Percentiles rank a stretch among this genome's conserved stretches.
Conservation (phyloP, 2,888 invertebrate species). For the Mythimna loreyi region DNA sequence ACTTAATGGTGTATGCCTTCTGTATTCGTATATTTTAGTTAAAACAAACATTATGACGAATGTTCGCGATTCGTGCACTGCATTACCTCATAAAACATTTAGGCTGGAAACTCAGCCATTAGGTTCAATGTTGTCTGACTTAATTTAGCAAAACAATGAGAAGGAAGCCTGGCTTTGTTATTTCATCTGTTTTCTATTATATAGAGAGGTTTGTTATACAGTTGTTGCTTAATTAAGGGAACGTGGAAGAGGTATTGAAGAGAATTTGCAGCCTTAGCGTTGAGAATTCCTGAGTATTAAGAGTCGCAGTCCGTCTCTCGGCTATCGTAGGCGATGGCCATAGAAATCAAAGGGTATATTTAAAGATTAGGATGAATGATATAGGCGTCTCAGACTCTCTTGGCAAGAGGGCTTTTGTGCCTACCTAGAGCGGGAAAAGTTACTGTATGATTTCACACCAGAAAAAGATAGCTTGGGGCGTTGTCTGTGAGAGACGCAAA, state of each 20-base stretch:
- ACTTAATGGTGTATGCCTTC: constrained; percentile 52
- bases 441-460: too few relatives aligned
- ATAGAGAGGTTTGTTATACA: constrained; percentile 10
- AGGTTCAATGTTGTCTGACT: constrained; percentile 43
- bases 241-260: background rate
- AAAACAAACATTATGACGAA: constrained; percentile 52
- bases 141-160: constrained; percentile 39
- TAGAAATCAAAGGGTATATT: too few relatives aligned
- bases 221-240: constrained; percentile 17
- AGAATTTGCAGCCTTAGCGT: background rate
- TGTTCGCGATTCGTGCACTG: constrained; percentile 44
- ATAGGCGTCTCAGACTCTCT: too few relatives aligned
- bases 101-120: constrained; percentile 46
- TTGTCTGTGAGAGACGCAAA: too few relatives aligned
- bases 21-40: constrained; percentile 58
- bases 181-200: constrained; percentile 15
- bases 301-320: too few relatives aligned
- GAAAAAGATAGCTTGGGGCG: too few relatives aligned
- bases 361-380: too few relatives aligned
- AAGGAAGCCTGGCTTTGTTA: constrained; percentile 6
- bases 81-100: constrained; percentile 50
- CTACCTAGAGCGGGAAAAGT: too few relatives aligned
- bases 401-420: too few relatives aligned
- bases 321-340: too few relatives aligned
- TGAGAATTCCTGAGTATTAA: too few relatives aligned